A percentile compares a stretch with the other conserved stretches of the same genome.
These are phyloP conservation scores for Orthosia incerta DNA, from an alignment of 2,888 invertebrate genomes.

Conservation along the genomic window DNA sequence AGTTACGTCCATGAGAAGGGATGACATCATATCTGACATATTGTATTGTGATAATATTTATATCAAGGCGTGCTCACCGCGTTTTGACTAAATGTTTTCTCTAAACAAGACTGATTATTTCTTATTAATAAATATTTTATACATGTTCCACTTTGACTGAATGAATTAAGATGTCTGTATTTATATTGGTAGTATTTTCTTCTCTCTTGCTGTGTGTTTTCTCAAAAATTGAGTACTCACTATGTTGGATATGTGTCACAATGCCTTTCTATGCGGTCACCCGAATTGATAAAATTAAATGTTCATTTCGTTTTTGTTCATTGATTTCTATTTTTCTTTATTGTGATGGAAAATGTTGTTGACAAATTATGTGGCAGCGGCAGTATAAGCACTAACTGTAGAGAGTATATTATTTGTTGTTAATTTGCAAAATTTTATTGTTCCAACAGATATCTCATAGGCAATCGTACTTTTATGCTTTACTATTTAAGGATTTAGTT, in stretches of 20 bases:
- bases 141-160: conserved; percentile 90
- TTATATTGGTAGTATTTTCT: conserved; percentile 87
- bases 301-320: conserved; percentile 83
- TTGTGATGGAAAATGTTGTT: conserved; percentile 90
- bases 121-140: conserved; percentile 91
- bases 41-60: conserved; percentile 89
- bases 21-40: conserved; percentile 92
- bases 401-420: conserved; percentile 88
- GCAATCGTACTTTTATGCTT: conserved; percentile 86
- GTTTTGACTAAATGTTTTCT: conserved; percentile 89
- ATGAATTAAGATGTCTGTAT: conserved; percentile 90
- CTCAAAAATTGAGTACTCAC: conserved; percentile 87
- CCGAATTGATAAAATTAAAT: conserved; percentile 83
- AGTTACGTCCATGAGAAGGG: conserved; percentile 91
- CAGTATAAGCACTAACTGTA: conserved; percentile 83
- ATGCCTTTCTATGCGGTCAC: conserved; percentile 90
- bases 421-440: conserved; percentile 90
- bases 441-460: conserved; percentile 86
- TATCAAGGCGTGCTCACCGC: conserved; percentile 83
- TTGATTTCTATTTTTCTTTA: conserved; percentile 85
- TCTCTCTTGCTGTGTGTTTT: conserved; percentile 85
- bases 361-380: conserved; percentile 89
- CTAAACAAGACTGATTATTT: conserved; percentile 92
- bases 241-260: conserved; percentile 91
- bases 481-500: conserved; percentile 85